Conservation (phyloP, 2,888 invertebrate genomes). For the Drosophila ochracea region DNA sequence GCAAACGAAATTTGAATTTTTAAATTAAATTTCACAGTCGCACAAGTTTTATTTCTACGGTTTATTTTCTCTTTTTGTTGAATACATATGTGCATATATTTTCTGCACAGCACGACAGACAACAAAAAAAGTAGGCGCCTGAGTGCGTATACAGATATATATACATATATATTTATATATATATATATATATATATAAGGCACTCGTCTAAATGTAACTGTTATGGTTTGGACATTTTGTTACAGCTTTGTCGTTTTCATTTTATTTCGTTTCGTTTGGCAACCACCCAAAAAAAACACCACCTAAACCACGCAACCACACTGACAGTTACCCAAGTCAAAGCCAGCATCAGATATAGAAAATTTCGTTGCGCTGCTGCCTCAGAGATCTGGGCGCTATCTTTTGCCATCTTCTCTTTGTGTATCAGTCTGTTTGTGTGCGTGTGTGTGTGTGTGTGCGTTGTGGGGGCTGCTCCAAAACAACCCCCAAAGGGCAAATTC, state of each 20-base stretch:
- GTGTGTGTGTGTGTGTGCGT: conserved; percentile 19
- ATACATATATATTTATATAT: not conserved
- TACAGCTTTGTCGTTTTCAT: conserved; percentile 37
- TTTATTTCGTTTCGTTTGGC: conserved; percentile 33
- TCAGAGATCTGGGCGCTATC: conserved; percentile 71
- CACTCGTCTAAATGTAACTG: conserved; percentile 67
- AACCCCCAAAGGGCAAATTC: conserved; percentile 70
- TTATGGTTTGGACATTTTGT: conserved; percentile 68
- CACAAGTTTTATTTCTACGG: conserved; percentile 41
- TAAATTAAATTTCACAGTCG: conserved; percentile 74
- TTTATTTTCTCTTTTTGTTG: conserved; percentile 7
- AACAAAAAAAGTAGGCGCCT: conserved; percentile 9
- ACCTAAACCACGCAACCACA: conserved; percentile 10
- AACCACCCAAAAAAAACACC: conserved; percentile 24
- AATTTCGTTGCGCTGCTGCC: conserved; percentile 70
- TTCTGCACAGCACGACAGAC: conserved; percentile 3
- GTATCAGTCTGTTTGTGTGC: conserved; percentile 22
- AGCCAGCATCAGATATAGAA: conserved; percentile 78
- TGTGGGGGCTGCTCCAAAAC: conserved; percentile 67
- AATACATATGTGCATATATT: not conserved
- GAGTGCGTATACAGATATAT: conserved; percentile 1
- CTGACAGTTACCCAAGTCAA: conserved; percentile 58
- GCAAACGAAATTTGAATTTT: conserved; percentile 71
- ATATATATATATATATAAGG: conserved; percentile 3
- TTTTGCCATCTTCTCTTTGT: conserved; percentile 72